A percentile compares a stretch with the other conserved stretches of the same genome.
Conservation (phyloP, 1,140 invertebrate species). For the Drosophila bocqueti region DNA sequence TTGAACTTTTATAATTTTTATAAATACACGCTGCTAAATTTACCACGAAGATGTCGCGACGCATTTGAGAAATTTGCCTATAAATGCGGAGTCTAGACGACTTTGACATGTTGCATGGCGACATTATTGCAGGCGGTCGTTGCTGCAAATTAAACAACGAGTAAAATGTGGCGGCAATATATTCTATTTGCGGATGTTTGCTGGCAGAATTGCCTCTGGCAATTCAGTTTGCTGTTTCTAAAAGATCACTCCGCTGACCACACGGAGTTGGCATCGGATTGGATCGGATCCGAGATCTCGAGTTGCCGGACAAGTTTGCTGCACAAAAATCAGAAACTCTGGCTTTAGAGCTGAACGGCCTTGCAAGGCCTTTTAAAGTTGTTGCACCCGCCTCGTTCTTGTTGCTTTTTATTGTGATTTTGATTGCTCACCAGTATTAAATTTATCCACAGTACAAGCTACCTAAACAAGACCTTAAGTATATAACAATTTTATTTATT, state of each 20-base stretch:
- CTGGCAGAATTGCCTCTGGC: constrained; percentile 10
- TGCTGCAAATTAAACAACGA: constrained; percentile 27
- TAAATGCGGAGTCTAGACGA: constrained; percentile 66
- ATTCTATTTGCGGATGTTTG: constrained; percentile 58
- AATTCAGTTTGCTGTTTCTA: constrained; percentile 8
- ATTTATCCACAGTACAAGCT: constrained; percentile 1
- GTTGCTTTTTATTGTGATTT: constrained; percentile 41
- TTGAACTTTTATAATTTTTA: constrained; percentile 66
- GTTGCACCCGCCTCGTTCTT: constrained; percentile 67
- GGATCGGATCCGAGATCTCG: constrained; percentile 5
- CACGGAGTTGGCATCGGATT: constrained; percentile 8
- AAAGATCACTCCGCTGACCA: constrained; percentile 47
- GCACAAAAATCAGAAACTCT: constrained; percentile 40
- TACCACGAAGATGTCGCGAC: constrained; percentile 72
- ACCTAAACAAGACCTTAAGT: not conserved
- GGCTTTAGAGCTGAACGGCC: constrained; percentile 65
- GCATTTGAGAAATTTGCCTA: constrained; percentile 65
- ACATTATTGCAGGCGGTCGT: constrained; percentile 40
- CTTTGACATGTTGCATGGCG: constrained; percentile 62
- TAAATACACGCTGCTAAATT: constrained; percentile 72
- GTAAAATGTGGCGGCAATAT: constrained; percentile 28
- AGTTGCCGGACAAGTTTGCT: constrained; percentile 46
- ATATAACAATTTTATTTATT: no score
- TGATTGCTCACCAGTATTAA: constrained; percentile 56
- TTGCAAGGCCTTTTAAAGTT: constrained; percentile 83